Conservation (phyloP, 2,888 invertebrate genomes). For the Malthinus flaveolus region DNA sequence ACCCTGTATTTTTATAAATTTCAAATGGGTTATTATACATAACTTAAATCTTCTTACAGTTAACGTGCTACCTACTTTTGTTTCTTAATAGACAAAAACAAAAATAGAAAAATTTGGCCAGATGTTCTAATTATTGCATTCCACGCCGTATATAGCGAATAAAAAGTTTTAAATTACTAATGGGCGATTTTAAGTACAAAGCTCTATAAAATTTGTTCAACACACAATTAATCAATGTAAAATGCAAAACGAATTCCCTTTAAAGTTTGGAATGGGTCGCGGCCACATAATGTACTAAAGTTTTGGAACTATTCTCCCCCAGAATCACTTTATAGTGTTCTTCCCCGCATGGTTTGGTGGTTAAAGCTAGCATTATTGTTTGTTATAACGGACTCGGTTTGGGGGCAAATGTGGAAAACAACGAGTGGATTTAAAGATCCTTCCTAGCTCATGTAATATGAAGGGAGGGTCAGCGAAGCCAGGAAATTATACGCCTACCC, state of each 20-base stretch:
- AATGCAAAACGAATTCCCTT: conserved; percentile 35
- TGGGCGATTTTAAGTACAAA: too few species aligned
- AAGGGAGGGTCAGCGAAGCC: conserved; percentile 40
- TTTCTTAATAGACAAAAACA: too few species aligned
- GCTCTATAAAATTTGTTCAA: conserved; percentile 21
- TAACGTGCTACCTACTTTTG: too few species aligned
- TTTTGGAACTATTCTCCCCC: conserved; percentile 44
- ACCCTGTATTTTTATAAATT: too few species aligned
- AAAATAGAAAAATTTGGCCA: too few species aligned
- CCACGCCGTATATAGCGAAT: too few species aligned
- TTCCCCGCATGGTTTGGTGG: conserved; percentile 43
- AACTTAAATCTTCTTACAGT: too few species aligned
- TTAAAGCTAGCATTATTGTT: conserved; percentile 42
- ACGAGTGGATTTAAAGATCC: conserved; percentile 22
- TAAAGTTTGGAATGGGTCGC: conserved; percentile 40
- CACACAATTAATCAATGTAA: conserved; percentile 45
- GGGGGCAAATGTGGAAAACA: conserved; percentile 34
- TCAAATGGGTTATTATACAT: too few species aligned
- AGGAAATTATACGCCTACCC: conserved; percentile 37
- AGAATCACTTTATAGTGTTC: conserved; percentile 47
- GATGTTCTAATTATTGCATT: too few species aligned
- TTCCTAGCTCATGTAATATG: conserved; percentile 39
- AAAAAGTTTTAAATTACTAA: too few species aligned
- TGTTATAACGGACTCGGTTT: conserved; percentile 42
- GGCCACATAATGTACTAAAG: conserved; percentile 43